Percentiles rank a stretch among this genome's conserved stretches.
Conservation (phyloP, 2,113 vertebrate genomes). For the Hemicordylus capensis region DNA sequence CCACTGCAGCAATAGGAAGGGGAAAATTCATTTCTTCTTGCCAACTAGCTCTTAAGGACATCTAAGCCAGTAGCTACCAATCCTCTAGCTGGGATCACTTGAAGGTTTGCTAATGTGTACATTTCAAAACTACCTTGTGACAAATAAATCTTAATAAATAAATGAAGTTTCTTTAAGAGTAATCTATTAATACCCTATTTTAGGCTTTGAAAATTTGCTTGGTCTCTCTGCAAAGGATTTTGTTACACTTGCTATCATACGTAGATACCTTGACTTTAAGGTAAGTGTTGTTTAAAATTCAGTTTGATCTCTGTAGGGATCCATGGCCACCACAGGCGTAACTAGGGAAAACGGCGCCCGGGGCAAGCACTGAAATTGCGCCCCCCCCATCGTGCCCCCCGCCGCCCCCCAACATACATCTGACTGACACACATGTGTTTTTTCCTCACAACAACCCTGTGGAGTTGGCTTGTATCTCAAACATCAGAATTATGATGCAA, state of each 20-base stretch:
- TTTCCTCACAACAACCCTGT: too few species aligned
- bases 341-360: too few species aligned
- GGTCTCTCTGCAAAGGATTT: slow-evolving; percentile 84
- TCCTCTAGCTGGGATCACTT: not conserved
- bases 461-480: too few species aligned
- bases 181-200: slow-evolving; percentile 40
- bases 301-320: slow-evolving; percentile 13
- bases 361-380: too few species aligned
- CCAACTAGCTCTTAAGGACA: not conserved
- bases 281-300: slow-evolving; percentile 79
- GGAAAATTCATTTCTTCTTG: too few species aligned
- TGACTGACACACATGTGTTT: too few species aligned
- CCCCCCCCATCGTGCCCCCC: not conserved
- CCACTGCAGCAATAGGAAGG: too few species aligned
- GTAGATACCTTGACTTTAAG: slow-evolving; percentile 92
- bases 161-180: not conserved
- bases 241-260: slow-evolving; percentile 88
- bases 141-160: not conserved
- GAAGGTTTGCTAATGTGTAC: not conserved
- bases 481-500: too few species aligned
- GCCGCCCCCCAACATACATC: too few species aligned
- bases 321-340: too few species aligned
- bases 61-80: not conserved
- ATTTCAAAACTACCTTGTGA: not conserved
- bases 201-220: slow-evolving; percentile 89